A percentile compares a stretch with the other conserved stretches of the same genome.
These are phyloP conservation scores for Erythrolamprus reginae DNA, from an alignment of 2,113 vertebrate genomes.

Conservation along the genomic window DNA sequence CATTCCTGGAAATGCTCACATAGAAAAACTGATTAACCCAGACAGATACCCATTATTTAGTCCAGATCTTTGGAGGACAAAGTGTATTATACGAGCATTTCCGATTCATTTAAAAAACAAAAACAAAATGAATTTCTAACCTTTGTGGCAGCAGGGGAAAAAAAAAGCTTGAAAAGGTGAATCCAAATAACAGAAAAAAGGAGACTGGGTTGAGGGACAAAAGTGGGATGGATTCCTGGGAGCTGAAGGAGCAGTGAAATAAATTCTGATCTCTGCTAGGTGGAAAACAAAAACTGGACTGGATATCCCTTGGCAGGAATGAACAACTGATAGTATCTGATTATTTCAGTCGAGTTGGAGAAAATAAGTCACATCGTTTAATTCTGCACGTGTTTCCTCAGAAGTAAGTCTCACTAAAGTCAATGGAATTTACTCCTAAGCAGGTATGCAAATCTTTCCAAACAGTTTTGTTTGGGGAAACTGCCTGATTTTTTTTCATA, in stretches of 20 bases:
- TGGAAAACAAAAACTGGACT: slow-evolving; percentile 12
- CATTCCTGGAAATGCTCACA: slow-evolving; percentile 11
- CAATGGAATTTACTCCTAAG: not conserved
- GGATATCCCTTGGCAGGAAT: slow-evolving; percentile 2
- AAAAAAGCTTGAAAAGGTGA: slow-evolving; percentile 15
- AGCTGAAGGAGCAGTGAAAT: not conserved
- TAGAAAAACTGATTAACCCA: not conserved
- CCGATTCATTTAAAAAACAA: slow-evolving; percentile 13
- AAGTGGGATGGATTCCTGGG: not conserved
- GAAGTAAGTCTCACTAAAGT: not conserved
- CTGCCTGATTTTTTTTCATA: not conserved
- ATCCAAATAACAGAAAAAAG: slow-evolving; percentile 27
- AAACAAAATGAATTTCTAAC: slow-evolving; percentile 19
- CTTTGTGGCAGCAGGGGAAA: not conserved
- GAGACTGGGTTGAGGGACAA: not conserved
- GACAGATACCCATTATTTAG: not conserved
- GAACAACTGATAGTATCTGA: not conserved
- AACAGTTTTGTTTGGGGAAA: not conserved
- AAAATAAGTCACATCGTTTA: not conserved
- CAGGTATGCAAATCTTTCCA: not conserved
- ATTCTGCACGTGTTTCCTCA: not conserved
- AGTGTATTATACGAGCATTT: slow-evolving; percentile 12
- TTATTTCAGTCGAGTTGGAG: not conserved
- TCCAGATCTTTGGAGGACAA: slow-evolving; percentile 16
- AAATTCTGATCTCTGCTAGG: not conserved